A percentile compares a stretch with the other conserved stretches of the same genome.
These are phyloP conservation scores for Chelonus formosanus DNA, from an alignment of 2,888 invertebrate genomes.

Conservation along the genomic window DNA sequence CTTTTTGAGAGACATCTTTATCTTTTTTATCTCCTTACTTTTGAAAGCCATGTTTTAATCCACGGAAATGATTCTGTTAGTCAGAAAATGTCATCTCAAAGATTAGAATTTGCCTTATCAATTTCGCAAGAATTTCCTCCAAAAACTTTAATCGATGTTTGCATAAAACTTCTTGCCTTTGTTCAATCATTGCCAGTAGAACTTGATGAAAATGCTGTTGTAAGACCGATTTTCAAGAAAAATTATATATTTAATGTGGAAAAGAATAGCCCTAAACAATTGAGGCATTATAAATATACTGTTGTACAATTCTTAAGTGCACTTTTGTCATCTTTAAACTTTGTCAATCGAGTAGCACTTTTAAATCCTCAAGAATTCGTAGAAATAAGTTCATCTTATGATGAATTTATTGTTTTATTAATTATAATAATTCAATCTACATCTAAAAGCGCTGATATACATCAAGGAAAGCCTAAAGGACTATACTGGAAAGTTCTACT, in stretches of 20 bases:
- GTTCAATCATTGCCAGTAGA: constrained; percentile 75
- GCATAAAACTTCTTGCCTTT: constrained; percentile 74
- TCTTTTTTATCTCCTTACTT: constrained; percentile 75
- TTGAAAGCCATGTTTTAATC: constrained; percentile 74
- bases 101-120: constrained; percentile 74
- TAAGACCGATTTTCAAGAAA: constrained; percentile 39
- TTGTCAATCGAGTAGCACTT: constrained; percentile 73
- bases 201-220: constrained; percentile 66
- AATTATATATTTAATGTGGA: constrained; percentile 72
- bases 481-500: constrained; percentile 87
- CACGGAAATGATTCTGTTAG: constrained; percentile 61
- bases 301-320: constrained; percentile 78
- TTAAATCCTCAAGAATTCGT: constrained; percentile 66
- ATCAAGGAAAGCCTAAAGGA: constrained; percentile 68
- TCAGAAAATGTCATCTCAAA: constrained; percentile 45
- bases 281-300: constrained; percentile 86
- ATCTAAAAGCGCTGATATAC: constrained; percentile 72
- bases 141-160: constrained; percentile 71
- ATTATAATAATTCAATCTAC: constrained; percentile 75
- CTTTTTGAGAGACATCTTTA: constrained; percentile 77
- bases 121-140: constrained; percentile 76
- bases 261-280: constrained; percentile 75
- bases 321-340: constrained; percentile 74
- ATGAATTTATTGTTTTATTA: constrained; percentile 75
- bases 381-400: constrained; percentile 72